Conservation (phyloP, 2,888 invertebrate genomes). For the Scaptomyza polygonia region DNA sequence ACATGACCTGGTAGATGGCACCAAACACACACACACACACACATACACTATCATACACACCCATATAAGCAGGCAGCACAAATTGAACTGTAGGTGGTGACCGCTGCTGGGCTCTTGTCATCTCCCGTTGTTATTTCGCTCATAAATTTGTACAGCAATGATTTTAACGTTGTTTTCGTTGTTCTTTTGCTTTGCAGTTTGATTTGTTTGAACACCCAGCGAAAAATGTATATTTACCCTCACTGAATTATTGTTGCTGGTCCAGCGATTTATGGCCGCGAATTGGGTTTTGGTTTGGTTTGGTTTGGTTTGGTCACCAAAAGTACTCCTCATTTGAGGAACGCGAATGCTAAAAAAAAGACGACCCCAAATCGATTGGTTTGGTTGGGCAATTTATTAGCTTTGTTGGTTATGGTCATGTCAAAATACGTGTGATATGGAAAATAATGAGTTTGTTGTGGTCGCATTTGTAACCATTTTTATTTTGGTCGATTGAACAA, state of each 20-base stretch:
- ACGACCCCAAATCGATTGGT: slow-evolving; percentile 58
- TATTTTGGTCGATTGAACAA: neutral
- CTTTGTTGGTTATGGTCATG: slow-evolving; percentile 69
- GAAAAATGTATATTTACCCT: slow-evolving; percentile 67
- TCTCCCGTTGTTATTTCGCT: slow-evolving; percentile 82
- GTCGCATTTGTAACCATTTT: slow-evolving; percentile 46
- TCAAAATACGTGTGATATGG: slow-evolving; percentile 77
- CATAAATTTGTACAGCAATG: slow-evolving; percentile 78
- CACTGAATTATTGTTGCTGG: slow-evolving; percentile 80
- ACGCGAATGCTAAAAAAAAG: slow-evolving; percentile 36
- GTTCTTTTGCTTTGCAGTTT: slow-evolving; percentile 41
- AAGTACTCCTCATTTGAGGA: slow-evolving; percentile 45
- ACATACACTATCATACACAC: slow-evolving; percentile 2
- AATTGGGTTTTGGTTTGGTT: slow-evolving; percentile 48
- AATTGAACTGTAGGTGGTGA: slow-evolving; percentile 81
- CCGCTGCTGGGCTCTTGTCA: slow-evolving; percentile 80
- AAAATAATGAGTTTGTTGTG: slow-evolving; percentile 75
- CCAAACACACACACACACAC: slow-evolving; percentile 5
- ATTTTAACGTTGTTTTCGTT: slow-evolving; percentile 67
- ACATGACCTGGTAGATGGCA: slow-evolving; percentile 59
- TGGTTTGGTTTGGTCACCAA: slow-evolving; percentile 19
- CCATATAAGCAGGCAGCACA: slow-evolving; percentile 65
- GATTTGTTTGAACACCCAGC: slow-evolving; percentile 78
- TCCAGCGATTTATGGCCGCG: slow-evolving; percentile 74
- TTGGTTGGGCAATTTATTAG: slow-evolving; percentile 70